Percentiles rank a stretch among this genome's conserved stretches.
These are phyloP conservation scores for Apolygus lucorum DNA, from an alignment of 1,140 invertebrate genomes.

Conservation along the genomic window DNA sequence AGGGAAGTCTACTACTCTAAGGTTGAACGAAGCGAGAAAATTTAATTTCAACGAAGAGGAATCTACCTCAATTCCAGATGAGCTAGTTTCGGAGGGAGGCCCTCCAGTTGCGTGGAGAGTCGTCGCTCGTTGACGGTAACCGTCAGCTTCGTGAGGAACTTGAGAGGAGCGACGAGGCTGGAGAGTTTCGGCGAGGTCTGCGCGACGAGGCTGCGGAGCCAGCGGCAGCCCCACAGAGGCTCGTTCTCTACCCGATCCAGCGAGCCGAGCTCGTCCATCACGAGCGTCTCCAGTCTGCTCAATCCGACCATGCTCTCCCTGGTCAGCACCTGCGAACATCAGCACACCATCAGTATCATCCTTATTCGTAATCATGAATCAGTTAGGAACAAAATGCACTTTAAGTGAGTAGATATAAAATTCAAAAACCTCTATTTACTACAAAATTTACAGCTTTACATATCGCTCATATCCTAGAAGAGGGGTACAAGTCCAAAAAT, in stretches of 20 bases:
- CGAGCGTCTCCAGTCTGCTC: conserved; percentile 35
- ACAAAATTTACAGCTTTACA: too few relatives aligned
- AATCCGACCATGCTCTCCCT: conserved; percentile 38
- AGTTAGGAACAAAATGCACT: too few relatives aligned
- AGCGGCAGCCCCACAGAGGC: conserved; percentile 35
- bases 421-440: too few relatives aligned
- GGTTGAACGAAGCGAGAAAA: too few relatives aligned
- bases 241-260: conserved; percentile 33
- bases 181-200: conserved; percentile 44
- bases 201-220: conserved; percentile 28
- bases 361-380: too few relatives aligned
- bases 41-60: too few relatives aligned
- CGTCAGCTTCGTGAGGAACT: conserved; percentile 49
- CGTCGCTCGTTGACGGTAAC: conserved; percentile 55
- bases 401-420: too few relatives aligned
- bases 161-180: conserved; percentile 46
- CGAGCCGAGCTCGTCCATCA: conserved; percentile 33
- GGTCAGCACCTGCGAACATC: conserved; percentile 35
- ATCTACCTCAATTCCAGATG: conserved; percentile 59
- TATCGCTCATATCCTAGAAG: too few relatives aligned
- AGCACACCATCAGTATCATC: too few relatives aligned
- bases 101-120: conserved; percentile 26
- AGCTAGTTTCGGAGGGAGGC: conserved; percentile 57
- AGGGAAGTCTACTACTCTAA: too few relatives aligned
- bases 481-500: too few relatives aligned